phyloP scores from a whole-genome alignment of 1,140 invertebrate genomes.

The Plectrocnemia conspersa region DNA sequence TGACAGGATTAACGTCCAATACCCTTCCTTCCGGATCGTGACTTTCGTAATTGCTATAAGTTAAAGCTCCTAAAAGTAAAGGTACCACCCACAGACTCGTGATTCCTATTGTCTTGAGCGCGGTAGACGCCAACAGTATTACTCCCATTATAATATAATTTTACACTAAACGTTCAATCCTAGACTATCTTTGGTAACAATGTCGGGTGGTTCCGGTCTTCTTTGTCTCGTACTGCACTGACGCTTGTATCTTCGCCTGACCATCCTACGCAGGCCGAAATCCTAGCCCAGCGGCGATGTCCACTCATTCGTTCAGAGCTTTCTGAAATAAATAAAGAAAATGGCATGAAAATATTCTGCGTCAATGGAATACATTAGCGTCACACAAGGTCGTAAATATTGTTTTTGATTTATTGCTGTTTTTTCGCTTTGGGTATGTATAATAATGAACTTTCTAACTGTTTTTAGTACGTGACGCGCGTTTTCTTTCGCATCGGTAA shows the following conservation, averaged over 20 bases:
- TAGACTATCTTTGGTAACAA: no score
- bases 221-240: constrained; percentile 12
- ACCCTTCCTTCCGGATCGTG: constrained; percentile 72
- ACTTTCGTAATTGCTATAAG: constrained; percentile 75
- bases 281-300: not conserved
- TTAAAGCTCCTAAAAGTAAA: constrained; percentile 71
- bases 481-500: no score
- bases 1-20: constrained; percentile 41
- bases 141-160: constrained; percentile 56
- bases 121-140: constrained; percentile 66
- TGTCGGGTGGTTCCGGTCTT: constrained; percentile 26
- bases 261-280: constrained; percentile 21
- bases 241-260: constrained; percentile 7
- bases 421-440: no score
- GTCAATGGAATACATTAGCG: no score
- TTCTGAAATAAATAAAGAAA: constrained; percentile 1
- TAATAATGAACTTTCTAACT: no score
- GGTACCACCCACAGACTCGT: constrained; percentile 79
- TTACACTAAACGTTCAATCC: not conserved
- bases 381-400: no score
- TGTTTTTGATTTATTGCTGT: no score
- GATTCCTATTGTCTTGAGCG: constrained; percentile 69
- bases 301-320: constrained; percentile 4
- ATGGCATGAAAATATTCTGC: no score
- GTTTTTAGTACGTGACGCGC: no score